These are phyloP conservation scores for Thelaira solivaga DNA, from an alignment of 2,888 invertebrate genomes.

Conservation along the genomic window DNA sequence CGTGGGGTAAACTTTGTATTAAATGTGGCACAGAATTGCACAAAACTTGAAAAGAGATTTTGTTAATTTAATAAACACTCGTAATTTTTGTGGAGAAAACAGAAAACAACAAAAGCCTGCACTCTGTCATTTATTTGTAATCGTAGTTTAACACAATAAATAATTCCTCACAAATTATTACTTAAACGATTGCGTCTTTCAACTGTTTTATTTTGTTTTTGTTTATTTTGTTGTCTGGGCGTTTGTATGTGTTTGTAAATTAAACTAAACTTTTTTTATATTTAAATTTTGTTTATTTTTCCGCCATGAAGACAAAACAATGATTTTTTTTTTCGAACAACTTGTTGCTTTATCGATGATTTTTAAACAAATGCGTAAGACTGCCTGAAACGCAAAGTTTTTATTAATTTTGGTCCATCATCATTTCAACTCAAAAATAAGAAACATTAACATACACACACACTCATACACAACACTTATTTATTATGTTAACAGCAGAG, in stretches of 20 bases:
- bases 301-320: slow-evolving; percentile 6
- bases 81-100: slow-evolving; percentile 23
- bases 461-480: not conserved
- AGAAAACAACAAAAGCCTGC: slow-evolving; percentile 11
- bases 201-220: too few species aligned
- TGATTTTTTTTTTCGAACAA: slow-evolving; percentile 22
- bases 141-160: not conserved
- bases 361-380: slow-evolving; percentile 51
- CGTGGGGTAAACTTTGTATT: not conserved
- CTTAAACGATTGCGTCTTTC: too few species aligned
- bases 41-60: slow-evolving; percentile 1
- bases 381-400: slow-evolving; percentile 43
- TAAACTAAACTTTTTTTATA: not conserved
- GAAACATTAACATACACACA: not conserved
- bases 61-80: slow-evolving; percentile 29
- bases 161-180: too few species aligned
- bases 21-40: slow-evolving; percentile 22
- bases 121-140: slow-evolving; percentile 23
- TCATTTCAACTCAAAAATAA: slow-evolving; percentile 13
- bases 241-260: slow-evolving; percentile 7
- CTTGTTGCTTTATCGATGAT: slow-evolving; percentile 53
- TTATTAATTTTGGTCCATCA: slow-evolving; percentile 58
- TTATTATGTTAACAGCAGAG: slow-evolving; percentile 21
- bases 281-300: slow-evolving; percentile 23
- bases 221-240: not conserved